Evolutionary conservation across 2,888 invertebrate species (phyloP).

Genomic region (Platerodrilus igneus): DNA sequence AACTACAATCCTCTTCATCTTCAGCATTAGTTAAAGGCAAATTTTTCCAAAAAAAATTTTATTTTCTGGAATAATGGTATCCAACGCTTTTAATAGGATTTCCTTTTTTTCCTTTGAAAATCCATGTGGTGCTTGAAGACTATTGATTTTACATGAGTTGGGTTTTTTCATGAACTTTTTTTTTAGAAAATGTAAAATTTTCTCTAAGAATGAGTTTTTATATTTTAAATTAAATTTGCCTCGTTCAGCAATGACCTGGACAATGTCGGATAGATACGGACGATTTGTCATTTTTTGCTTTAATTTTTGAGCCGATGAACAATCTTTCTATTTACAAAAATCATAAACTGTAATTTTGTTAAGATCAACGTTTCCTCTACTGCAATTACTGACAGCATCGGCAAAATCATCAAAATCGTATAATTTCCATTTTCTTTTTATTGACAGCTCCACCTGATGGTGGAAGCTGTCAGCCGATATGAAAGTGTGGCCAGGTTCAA

Average conservation of each 20-base stretch:
- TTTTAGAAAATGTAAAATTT: too few relatives aligned
- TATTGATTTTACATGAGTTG: too few relatives aligned
- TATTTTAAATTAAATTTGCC: too few relatives aligned
- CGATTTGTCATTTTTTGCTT: neutral
- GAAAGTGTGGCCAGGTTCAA: slow-evolving; percentile 34
- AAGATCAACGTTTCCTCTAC: slow-evolving; percentile 1
- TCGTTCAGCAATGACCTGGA: neutral
- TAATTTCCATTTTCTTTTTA: slow-evolving; percentile 29
- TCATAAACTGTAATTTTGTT: neutral
- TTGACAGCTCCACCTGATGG: slow-evolving; percentile 32
- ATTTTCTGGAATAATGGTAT: too few relatives aligned
- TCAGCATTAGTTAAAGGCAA: too few relatives aligned
- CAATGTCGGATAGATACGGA: slow-evolving; percentile 6
- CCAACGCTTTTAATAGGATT: too few relatives aligned
- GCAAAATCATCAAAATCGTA: slow-evolving; percentile 28
- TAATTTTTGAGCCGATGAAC: slow-evolving; percentile 3
- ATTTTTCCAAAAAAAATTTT: too few relatives aligned
- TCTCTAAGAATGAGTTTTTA: too few relatives aligned
- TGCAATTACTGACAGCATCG: slow-evolving; percentile 23
- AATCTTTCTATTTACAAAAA: slow-evolving; percentile 3
- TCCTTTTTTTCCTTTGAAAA: too few relatives aligned
- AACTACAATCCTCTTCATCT: too few relatives aligned
- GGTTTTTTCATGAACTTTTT: too few relatives aligned
- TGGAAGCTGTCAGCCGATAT: slow-evolving; percentile 38
- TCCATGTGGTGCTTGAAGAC: too few relatives aligned